Evolutionary conservation across 2,888 invertebrate species (phyloP).

Genomic region (Acanthacorydalis orientalis): DNA sequence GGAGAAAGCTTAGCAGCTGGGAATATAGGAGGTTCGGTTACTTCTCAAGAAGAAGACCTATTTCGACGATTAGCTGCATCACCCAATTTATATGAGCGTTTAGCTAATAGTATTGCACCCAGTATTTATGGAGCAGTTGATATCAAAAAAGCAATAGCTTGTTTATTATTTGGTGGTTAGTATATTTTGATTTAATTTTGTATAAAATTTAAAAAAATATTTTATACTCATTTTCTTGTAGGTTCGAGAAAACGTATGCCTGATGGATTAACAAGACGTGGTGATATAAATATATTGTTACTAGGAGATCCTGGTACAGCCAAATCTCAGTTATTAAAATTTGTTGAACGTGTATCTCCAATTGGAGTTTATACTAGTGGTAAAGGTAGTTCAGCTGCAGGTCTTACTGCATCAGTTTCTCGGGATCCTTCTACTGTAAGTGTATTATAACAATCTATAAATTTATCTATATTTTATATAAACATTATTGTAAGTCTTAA

Average conservation of each 20-base stretch:
- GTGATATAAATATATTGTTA: constrained; percentile 89
- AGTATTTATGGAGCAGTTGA: constrained; percentile 90
- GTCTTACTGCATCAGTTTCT: constrained; percentile 93
- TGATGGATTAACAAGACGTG: constrained; percentile 87
- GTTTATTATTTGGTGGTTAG: constrained; percentile 80
- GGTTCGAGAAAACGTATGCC: constrained; percentile 75
- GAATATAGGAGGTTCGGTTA: constrained; percentile 29
- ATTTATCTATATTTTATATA: too few species aligned
- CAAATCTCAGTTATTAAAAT: constrained; percentile 95
- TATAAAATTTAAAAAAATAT: neutral
- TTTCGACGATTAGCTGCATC: constrained; percentile 71
- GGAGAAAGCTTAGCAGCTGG: constrained; percentile 57
- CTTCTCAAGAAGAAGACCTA: constrained; percentile 61
- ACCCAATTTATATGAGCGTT: constrained; percentile 73
- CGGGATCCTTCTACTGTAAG: constrained; percentile 82
- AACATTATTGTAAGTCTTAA: neutral
- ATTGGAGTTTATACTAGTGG: constrained; percentile 96
- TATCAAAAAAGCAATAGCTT: constrained; percentile 93
- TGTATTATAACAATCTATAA: constrained; percentile 8
- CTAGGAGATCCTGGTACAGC: constrained; percentile 98
- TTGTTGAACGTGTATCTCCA: constrained; percentile 88
- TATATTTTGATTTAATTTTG: neutral
- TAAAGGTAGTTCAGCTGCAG: constrained; percentile 99
- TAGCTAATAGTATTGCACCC: constrained; percentile 85
- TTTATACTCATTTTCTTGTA: constrained; percentile 14